Evolutionary conservation across 2,888 invertebrate genomes (phyloP).

Genomic region (Acronicta leporina): DNA sequence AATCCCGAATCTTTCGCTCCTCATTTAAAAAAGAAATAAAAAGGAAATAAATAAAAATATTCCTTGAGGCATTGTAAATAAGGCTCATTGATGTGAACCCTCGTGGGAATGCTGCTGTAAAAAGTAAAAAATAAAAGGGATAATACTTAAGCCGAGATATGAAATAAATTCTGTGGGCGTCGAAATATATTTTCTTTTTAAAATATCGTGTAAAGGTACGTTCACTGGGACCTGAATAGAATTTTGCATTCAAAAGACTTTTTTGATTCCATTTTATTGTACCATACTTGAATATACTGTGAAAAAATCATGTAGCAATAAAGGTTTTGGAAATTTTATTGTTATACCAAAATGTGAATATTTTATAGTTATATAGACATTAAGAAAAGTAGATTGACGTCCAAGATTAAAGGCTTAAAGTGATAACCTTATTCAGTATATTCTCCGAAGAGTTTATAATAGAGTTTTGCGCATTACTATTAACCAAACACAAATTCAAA

Average conservation of each 20-base stretch:
- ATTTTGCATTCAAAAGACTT: background rate
- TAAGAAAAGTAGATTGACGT: too few species aligned
- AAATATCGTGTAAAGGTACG: constrained; percentile 5
- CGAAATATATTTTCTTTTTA: constrained; percentile 23
- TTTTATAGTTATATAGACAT: too few species aligned
- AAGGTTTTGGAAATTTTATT: too few species aligned
- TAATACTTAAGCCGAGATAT: constrained; percentile 10
- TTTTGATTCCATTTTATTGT: background rate
- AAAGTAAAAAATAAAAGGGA: constrained; percentile 6
- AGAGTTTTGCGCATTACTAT: too few species aligned
- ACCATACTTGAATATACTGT: too few species aligned
- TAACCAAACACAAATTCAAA: too few species aligned
- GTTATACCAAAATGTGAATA: too few species aligned
- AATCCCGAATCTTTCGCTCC: constrained; percentile 4
- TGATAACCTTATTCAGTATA: too few species aligned
- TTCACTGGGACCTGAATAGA: background rate
- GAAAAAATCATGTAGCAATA: too few species aligned
- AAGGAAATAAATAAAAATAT: background rate
- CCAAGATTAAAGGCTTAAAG: too few species aligned
- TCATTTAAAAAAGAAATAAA: constrained; percentile 4
- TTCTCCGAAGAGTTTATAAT: too few species aligned
- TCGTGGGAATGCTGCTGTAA: constrained; percentile 3
- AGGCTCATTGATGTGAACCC: background rate
- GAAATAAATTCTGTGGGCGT: constrained; percentile 4
- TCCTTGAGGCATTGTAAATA: constrained; percentile 11